Conservation (phyloP, 2,113 vertebrate species). For the Crotophaga sulcirostris region DNA sequence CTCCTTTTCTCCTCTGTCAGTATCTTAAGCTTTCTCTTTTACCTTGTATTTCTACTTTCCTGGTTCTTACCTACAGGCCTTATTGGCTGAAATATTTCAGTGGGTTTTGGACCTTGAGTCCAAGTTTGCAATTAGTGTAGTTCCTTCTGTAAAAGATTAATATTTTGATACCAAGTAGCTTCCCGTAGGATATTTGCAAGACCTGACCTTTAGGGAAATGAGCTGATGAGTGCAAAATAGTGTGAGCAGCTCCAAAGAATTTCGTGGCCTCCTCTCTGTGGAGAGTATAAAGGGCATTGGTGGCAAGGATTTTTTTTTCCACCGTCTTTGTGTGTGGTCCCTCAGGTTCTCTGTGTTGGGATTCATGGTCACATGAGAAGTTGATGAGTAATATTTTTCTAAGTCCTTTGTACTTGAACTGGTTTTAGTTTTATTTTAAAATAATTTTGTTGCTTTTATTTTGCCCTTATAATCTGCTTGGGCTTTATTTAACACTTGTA, state of each 20-base stretch:
- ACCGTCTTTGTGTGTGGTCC: fast-evolving
- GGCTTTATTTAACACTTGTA: not conserved
- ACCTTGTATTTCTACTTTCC: not conserved
- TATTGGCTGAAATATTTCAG: not conserved
- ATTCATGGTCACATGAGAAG: not conserved
- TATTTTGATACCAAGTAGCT: not conserved
- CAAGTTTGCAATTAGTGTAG: not conserved
- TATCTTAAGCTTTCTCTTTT: not conserved
- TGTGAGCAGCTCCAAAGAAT: not conserved
- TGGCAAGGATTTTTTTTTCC: not conserved
- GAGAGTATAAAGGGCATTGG: not conserved
- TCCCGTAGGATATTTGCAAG: fast-evolving
- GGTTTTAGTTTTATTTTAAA: not conserved
- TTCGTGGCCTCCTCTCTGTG: not conserved
- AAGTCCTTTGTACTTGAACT: not conserved
- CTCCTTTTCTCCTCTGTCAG: not conserved
- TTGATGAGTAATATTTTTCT: not conserved
- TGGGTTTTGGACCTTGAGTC: not conserved
- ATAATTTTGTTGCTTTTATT: not conserved
- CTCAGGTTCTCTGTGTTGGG: not conserved
- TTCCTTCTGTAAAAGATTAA: not conserved
- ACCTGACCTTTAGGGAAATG: not conserved
- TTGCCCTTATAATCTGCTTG: not conserved
- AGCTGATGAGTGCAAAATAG: not conserved
- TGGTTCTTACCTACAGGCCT: not conserved